Percentiles rank a stretch among this genome's conserved stretches.
phyloP scores from a whole-genome alignment of 1,140 invertebrate genomes.

The Heliconius melpomene region DNA sequence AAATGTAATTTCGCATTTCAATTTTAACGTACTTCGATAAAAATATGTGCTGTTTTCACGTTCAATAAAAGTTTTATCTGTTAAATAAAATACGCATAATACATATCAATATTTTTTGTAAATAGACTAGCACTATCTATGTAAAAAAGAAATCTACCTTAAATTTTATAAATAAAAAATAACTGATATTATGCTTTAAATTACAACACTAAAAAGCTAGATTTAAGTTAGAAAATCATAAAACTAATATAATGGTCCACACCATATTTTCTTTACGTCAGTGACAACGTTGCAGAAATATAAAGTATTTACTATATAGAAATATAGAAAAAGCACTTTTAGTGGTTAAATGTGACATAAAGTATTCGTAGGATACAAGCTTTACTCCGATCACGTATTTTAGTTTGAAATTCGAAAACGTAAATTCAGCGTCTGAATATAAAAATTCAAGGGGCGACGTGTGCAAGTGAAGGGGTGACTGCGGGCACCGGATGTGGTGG shows the following conservation, averaged over 20 bases:
- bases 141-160: neutral
- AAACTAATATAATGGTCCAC: too few species aligned
- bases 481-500: conserved; percentile 42
- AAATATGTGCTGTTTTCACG: too few species aligned
- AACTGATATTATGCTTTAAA: too few species aligned
- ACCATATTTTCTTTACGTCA: too few species aligned
- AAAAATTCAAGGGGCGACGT: conserved; percentile 61
- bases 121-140: neutral
- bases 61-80: too few species aligned
- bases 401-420: conserved; percentile 68
- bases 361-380: conserved; percentile 54
- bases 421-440: conserved; percentile 70
- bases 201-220: too few species aligned
- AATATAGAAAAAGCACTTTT: conserved; percentile 21
- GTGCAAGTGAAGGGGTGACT: conserved; percentile 55
- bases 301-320: conserved; percentile 12
- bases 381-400: conserved; percentile 64
- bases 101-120: neutral
- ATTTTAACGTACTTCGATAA: neutral
- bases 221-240: too few species aligned
- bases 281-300: neutral
- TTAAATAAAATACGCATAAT: neutral
- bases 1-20: neutral
- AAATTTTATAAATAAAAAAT: too few species aligned
- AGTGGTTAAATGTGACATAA: conserved; percentile 42